phyloP scores from a whole-genome alignment of 2,888 invertebrate species.

The Osedax frankpressi region DNA sequence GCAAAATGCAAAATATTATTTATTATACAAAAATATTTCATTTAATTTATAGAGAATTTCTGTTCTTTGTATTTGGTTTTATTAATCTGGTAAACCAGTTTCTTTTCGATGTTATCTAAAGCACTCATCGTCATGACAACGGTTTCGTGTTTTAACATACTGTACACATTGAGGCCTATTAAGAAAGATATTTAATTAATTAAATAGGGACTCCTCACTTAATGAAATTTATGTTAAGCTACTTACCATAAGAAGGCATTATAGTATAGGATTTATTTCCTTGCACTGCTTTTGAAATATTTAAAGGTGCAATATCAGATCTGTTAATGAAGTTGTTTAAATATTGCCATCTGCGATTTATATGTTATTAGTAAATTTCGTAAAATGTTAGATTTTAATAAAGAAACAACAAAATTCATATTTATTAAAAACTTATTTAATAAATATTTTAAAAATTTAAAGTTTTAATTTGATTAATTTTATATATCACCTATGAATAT shows the following conservation, averaged over 20 bases:
- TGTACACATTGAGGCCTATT: constrained; percentile 69
- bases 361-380: too few relatives aligned
- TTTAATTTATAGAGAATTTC: constrained; percentile 9
- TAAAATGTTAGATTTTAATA: too few relatives aligned
- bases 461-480: too few relatives aligned
- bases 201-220: neutral
- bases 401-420: too few relatives aligned
- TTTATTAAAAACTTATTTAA: too few relatives aligned
- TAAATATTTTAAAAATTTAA: too few relatives aligned
- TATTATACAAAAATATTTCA: neutral
- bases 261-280: constrained; percentile 69
- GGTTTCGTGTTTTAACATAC: constrained; percentile 90
- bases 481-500: too few relatives aligned
- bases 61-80: constrained; percentile 22
- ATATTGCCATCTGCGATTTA: too few relatives aligned
- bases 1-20: neutral
- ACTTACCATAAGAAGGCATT: constrained; percentile 70
- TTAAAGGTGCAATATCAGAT: constrained; percentile 70
- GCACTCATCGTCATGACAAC: constrained; percentile 73
- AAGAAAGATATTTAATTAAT: constrained; percentile 13
- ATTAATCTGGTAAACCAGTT: constrained; percentile 35
- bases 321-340: too few relatives aligned
- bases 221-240: neutral
- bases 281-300: constrained; percentile 71
- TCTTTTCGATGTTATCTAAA: constrained; percentile 67